Conservation (phyloP, 2,888 invertebrate genomes). For the Lomographa bimaculata region DNA sequence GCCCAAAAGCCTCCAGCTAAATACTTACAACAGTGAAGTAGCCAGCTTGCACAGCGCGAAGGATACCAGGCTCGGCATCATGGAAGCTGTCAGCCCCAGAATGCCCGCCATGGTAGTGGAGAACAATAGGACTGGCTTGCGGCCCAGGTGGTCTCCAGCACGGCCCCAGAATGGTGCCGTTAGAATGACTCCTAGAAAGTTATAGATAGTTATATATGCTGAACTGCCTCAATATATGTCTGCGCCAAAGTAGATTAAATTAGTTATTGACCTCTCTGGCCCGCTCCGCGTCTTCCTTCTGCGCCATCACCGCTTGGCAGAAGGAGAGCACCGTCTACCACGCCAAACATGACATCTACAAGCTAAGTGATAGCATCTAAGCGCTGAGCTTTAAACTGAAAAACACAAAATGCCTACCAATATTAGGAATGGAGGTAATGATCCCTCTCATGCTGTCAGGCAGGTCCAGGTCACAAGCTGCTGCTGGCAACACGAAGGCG, state of each 20-base stretch:
- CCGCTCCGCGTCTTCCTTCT: too few relatives aligned
- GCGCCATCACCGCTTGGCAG: too few relatives aligned
- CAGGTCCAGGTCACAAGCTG: slow-evolving; percentile 86
- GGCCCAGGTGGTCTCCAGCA: slow-evolving; percentile 61
- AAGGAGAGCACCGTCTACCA: too few relatives aligned
- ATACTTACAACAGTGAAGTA: slow-evolving; percentile 69
- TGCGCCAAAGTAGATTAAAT: too few relatives aligned
- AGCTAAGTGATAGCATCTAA: too few relatives aligned
- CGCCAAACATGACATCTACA: too few relatives aligned
- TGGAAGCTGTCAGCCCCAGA: slow-evolving; percentile 54
- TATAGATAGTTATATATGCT: too few relatives aligned
- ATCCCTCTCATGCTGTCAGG: slow-evolving; percentile 86
- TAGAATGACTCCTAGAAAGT: slow-evolving; percentile 60
- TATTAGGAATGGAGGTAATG: slow-evolving; percentile 86
- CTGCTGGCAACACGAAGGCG: slow-evolving; percentile 88
- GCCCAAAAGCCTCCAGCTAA: too few relatives aligned
- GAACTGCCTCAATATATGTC: too few relatives aligned
- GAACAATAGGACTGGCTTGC: slow-evolving; percentile 61
- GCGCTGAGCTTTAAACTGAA: too few relatives aligned
- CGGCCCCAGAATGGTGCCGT: slow-evolving; percentile 74
- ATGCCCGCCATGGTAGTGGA: slow-evolving; percentile 53
- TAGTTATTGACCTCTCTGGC: too few relatives aligned
- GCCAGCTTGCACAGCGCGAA: slow-evolving; percentile 63
- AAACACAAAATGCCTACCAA: slow-evolving; percentile 61
- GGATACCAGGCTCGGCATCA: slow-evolving; percentile 59